These are phyloP conservation scores for Acrobasis suavella DNA, from an alignment of 2,888 invertebrate genomes.

Conservation along the genomic window DNA sequence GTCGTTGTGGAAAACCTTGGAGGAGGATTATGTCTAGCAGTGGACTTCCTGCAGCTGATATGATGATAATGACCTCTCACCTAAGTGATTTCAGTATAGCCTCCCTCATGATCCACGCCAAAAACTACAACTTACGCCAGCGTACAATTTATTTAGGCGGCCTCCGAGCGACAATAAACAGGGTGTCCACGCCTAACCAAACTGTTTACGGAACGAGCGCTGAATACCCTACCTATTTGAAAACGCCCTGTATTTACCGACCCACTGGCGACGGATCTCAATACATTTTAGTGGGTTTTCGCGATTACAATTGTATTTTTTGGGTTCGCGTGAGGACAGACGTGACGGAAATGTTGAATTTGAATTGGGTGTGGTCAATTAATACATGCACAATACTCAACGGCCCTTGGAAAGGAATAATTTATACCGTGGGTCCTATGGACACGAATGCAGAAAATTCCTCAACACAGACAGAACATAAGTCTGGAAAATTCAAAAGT, in stretches of 20 bases:
- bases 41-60: too few relatives aligned
- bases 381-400: too few relatives aligned
- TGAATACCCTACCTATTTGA: slow-evolving; percentile 44
- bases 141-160: slow-evolving; percentile 49
- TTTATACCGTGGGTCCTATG: too few relatives aligned
- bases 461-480: too few relatives aligned
- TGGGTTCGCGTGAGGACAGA: not conserved
- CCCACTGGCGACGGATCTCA: slow-evolving; percentile 6
- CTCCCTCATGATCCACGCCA: not conserved
- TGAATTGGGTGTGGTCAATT: not conserved
- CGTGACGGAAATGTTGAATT: not conserved
- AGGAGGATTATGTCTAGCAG: too few relatives aligned
- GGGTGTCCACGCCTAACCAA: slow-evolving; percentile 53
- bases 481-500: too few relatives aligned
- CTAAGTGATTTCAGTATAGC: too few relatives aligned
- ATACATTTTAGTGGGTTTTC: slow-evolving; percentile 27
- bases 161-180: slow-evolving; percentile 67
- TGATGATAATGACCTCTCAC: too few relatives aligned
- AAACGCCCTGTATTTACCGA: not conserved
- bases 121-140: slow-evolving; percentile 15
- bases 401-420: too few relatives aligned
- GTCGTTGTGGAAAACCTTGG: too few relatives aligned
- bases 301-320: slow-evolving; percentile 4
- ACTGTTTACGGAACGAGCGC: slow-evolving; percentile 62
- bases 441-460: too few relatives aligned